Base-by-base conservation (phyloP, 2,797 vertebrate genomes). In the Amblyopsis hoosieri region DNA sequence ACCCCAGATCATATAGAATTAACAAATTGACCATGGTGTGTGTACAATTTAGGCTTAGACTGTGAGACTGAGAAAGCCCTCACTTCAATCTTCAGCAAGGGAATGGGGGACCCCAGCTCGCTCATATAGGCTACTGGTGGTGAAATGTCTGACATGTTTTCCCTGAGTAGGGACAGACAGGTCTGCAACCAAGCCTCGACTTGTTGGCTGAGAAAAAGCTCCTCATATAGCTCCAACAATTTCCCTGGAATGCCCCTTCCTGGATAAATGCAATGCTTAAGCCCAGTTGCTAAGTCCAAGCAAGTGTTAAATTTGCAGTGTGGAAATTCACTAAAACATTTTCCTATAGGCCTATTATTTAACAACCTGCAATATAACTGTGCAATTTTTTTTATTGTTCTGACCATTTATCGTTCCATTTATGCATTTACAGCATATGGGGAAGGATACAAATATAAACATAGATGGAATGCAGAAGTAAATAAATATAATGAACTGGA, bases 71-170 rank as follows among this genome's bases (percentile, higher is more conserved):
- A 64, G 76, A 79, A 17, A 29, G 60, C 42, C 10, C 13, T 73
- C 57, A 9, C 59, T 75, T 78, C 63, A 68, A 68, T 65, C 66
- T 64, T 61, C 79, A 57, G 81, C 80, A 54, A 19, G 74, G 80
- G 81, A 78, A 59, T 67, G 72, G 72, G 61, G 64, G 69, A 83
- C 70, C 58, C 64, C 7, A 15, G 60, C 69, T 69, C 74, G 51
- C 62, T 81, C 80, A 79, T 81, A 76, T 77, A 29, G 23, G 23
- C 23, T 29, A 72, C 75, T 58, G 77, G 87, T 87, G 86, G 58
- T 88, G 90, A 90, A 92, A 91, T 84, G 76, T 85, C 80, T 87
- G 90, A 89, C 88, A 90, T 89, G 89, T 87, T 90, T 88, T 85
- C 57, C 45, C 78, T 88, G 82, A 88, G 85, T 81, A 79, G 80